Evolutionary conservation across 2,113 vertebrate genomes (phyloP), one percentile per base, ranked within the genome.

Genomic region (Sarotherodon lohbergeri): DNA sequence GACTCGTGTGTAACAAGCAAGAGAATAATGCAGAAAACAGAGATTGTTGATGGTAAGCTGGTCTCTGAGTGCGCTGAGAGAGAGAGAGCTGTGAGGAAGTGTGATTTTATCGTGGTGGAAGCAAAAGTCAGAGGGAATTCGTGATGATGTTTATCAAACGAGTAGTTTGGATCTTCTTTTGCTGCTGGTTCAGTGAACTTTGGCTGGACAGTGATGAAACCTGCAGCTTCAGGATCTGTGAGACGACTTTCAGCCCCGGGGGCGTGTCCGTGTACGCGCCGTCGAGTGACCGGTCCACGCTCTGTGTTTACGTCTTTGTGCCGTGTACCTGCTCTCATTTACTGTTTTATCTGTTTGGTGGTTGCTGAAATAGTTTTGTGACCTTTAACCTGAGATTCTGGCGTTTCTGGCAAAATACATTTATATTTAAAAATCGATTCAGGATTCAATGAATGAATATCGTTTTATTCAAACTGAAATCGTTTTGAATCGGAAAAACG

Each of bases 401-500:
- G 3, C 22, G 1, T 24, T 24, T 56, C 22, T 56, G 54, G n/a
- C 54, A 29, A 59, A 59, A 59, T 59, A 1, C 5, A 59, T 57
- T 57, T 57, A 1, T 8, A 59, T 7, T 29, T 29, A 59, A 59
- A 29, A 59, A 9, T 3, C 13, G 24, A 59, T 29, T 59, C 24
- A 3, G 24, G 4, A 59, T 59, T 59, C 29, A 59, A 59, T 59
- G 56, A 59, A 9, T 29, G 1, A 27, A 57, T 27, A 3, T 56
- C 2, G 4, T 56, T 7, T 27, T 27, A 27, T 14, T 56, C 55
- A 56, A 56, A 56, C 22, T 56, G 14, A 56, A 56, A 56, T 56
- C 11, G 0, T 27, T 56, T 27, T 27, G 55, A 57, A 27, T 57
- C 0, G 6, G 2, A 57, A 57, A 55, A 57, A 5, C 0, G 0